Base-by-base conservation (phyloP, 2,113 vertebrate genomes). In the Saccopteryx bilineata region DNA sequence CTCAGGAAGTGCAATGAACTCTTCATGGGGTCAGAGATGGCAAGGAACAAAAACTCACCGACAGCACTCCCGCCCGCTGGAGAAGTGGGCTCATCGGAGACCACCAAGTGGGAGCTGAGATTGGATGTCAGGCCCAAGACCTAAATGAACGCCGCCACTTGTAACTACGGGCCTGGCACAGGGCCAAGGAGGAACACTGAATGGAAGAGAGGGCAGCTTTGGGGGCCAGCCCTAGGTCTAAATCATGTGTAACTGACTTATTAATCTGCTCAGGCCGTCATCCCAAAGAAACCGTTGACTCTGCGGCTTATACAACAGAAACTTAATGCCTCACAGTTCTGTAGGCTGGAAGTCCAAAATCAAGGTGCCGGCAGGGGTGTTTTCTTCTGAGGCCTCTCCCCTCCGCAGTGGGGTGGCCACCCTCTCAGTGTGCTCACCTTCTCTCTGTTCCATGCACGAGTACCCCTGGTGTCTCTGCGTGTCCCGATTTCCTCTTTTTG, bases 381-480 rank as follows among this genome's bases (percentile, higher is more conserved):
- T 50, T 9, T 33, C 26, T 23, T 15, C 7, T 9, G 24, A 69
- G 28, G 58, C 28, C 9, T 56, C 39, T 54, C 21, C 11, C 5
- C 15, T 8, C 6, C 0, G 19, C 24, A 9, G 33, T 23, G 5
- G 31, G 50, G 58, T 1, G 61, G 15, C 6, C 0, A 6, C 3
- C 48, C 28, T 72, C n/a, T 76, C 54, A 5, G 17, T 12, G 8
- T 26, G 12, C 50, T 28, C 50, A 46, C 0, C 7, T 0, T 1
- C 3, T n/a, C 46, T 54, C 26, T 12, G 26, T 54, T 26, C 52
- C 0, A 0, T 17, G 21, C 26, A 9, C 0, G 23, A 28, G 28
- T 15, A 23, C 15, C 71, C 13, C 15, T 2, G 3, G 31, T 21
- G 46, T 31, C 61, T 61, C 33, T 18, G 17, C 24, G 61, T 9